These are phyloP conservation scores for Echeneis naucrates DNA, from an alignment of 2,797 vertebrate species.

Conservation along the genomic window DNA sequence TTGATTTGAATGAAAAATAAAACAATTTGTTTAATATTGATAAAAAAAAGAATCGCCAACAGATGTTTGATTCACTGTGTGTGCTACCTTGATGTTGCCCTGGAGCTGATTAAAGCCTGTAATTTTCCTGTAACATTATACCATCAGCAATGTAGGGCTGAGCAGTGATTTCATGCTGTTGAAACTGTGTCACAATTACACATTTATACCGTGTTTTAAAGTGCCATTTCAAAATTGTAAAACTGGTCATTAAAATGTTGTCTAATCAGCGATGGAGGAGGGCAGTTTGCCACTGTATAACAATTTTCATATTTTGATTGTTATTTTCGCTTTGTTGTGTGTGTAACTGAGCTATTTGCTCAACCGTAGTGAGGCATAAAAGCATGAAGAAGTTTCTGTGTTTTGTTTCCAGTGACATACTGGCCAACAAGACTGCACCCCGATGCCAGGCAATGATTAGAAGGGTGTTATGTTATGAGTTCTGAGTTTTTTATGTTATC, in stretches of 20 bases:
- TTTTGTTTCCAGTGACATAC: too few species aligned
- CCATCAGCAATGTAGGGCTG: not conserved
- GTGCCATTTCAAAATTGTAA: not conserved
- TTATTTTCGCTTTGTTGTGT: not conserved
- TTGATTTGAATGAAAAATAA: constrained; percentile 1
- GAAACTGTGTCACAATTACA: not conserved
- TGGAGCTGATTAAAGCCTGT: constrained; percentile 23
- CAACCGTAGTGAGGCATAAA: not conserved
- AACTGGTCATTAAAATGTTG: not conserved
- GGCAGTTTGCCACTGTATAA: not conserved
- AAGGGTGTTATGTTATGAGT: too few species aligned
- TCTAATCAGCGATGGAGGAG: not conserved
- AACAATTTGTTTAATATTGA: constrained; percentile 15
- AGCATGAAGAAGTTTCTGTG: not conserved
- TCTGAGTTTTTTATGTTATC: too few species aligned
- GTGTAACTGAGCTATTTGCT: not conserved
- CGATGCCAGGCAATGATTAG: too few species aligned
- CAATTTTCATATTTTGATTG: not conserved
- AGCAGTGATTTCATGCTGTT: not conserved
- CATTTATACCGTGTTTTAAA: not conserved
- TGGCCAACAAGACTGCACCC: too few species aligned
- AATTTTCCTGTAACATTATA: not conserved
- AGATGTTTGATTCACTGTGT: constrained; percentile 15
- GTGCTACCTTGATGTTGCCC: constrained; percentile 7
- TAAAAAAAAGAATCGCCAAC: not conserved